phyloP scores from a whole-genome alignment of 30 jellyfish, hydroid and myxozoan genomes.

The Chrysaora quinquecirrha region DNA sequence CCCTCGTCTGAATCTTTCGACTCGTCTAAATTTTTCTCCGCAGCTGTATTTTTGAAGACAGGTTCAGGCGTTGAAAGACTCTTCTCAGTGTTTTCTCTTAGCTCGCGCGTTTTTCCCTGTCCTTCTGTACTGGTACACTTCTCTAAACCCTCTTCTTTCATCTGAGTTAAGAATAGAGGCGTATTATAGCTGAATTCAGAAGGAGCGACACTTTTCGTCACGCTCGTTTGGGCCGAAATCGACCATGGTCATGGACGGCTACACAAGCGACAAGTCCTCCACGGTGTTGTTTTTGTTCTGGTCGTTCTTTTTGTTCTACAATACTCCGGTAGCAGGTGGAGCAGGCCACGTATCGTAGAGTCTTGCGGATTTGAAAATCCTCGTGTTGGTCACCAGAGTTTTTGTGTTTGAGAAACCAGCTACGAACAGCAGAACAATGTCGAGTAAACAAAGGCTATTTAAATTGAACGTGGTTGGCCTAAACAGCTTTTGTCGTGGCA shows the following conservation, averaged over 20 bases:
- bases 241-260: slow-evolving; percentile 98
- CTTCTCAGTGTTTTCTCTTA: slow-evolving; percentile 47
- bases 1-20: slow-evolving; percentile 99
- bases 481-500: slow-evolving; percentile 64
- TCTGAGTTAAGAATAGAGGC: slow-evolving; percentile 67
- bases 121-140: slow-evolving; percentile 49
- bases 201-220: slow-evolving; percentile 84
- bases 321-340: slow-evolving; percentile 84
- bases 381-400: slow-evolving; percentile 82
- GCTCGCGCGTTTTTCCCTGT: slow-evolving; percentile 59
- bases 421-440: slow-evolving; percentile 51
- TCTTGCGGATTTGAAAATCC: slow-evolving; percentile 71
- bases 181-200: slow-evolving; percentile 84
- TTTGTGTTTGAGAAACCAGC: slow-evolving; percentile 46
- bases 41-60: slow-evolving; percentile 67
- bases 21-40: slow-evolving; percentile 87
- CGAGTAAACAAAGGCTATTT: slow-evolving; percentile 59
- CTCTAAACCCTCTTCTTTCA: slow-evolving; percentile 75
- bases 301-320: slow-evolving; percentile 76
- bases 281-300: slow-evolving; percentile 40
- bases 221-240: slow-evolving; percentile 99
- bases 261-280: slow-evolving; percentile 81
- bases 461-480: slow-evolving; percentile 60
- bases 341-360: slow-evolving; percentile 69
- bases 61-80: slow-evolving; percentile 60